Evolutionary conservation across 1,140 invertebrate species (phyloP).

Genomic region (Bombus confusus): DNA sequence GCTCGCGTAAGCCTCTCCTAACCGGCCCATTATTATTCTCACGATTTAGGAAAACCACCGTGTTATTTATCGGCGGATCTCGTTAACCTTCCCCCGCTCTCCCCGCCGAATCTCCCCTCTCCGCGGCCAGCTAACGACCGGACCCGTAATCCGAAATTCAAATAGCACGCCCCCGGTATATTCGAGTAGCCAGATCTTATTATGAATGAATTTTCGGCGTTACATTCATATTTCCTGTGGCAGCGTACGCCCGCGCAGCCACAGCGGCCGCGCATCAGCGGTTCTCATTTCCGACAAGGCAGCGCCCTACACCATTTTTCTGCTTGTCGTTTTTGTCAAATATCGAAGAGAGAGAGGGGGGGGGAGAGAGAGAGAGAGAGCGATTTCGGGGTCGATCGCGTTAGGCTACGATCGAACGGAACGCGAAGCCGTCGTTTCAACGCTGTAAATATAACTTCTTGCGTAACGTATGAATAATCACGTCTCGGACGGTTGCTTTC

Average conservation of each 20-base stretch:
- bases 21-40: constrained; percentile 27
- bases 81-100: neutral
- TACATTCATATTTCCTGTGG: constrained; percentile 68
- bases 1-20: neutral
- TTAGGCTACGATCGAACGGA: neutral
- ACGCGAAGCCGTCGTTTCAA: constrained; percentile 7
- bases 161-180: constrained; percentile 19
- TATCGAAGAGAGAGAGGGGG: neutral
- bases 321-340: neutral
- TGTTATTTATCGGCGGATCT: constrained; percentile 30
- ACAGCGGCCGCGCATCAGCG: constrained; percentile 34
- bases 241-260: constrained; percentile 45
- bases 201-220: constrained; percentile 77
- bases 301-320: neutral
- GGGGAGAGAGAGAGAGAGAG: neutral
- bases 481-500: constrained; percentile 36
- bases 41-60: constrained; percentile 36
- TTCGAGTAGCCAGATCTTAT: constrained; percentile 44
- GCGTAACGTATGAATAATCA: constrained; percentile 46
- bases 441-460: constrained; percentile 27
- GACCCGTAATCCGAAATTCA: constrained; percentile 14
- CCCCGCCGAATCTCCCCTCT: neutral
- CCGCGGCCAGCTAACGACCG: neutral
- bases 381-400: neutral
- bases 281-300: constrained; percentile 43